Evolutionary conservation across 2,113 vertebrate genomes (phyloP).

Genomic region (Pongo pygmaeus): DNA sequence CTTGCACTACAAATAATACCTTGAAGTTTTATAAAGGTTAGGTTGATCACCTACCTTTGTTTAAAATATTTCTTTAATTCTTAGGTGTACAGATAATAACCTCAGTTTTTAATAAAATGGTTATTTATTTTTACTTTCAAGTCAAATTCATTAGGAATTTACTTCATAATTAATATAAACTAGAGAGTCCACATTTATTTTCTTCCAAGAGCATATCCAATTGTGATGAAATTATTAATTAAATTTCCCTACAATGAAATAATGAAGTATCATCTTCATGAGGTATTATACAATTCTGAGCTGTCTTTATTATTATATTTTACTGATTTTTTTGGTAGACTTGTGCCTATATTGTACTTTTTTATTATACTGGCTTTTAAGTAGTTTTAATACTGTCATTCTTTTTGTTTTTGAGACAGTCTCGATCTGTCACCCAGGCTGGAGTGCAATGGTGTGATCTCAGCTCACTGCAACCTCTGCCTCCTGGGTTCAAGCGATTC

Average conservation of each 20-base stretch:
- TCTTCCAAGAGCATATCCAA: not conserved
- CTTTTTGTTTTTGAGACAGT: too few relatives aligned
- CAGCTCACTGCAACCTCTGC: too few relatives aligned
- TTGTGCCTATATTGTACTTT: not conserved
- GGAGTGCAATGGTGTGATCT: too few relatives aligned
- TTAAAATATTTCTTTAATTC: constrained; percentile 6
- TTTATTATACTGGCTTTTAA: constrained; percentile 29
- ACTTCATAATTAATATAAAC: constrained; percentile 29
- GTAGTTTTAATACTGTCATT: not conserved
- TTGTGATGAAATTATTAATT: not conserved
- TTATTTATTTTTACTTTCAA: constrained; percentile 38
- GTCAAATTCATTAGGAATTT: not conserved
- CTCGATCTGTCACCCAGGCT: too few relatives aligned
- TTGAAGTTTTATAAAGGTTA: not conserved
- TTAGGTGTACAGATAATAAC: not conserved
- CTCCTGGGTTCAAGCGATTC: too few relatives aligned
- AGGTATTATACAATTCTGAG: not conserved
- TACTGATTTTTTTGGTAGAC: not conserved
- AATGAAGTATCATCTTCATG: not conserved
- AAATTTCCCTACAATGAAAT: not conserved
- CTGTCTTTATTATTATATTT: not conserved
- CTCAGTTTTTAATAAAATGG: not conserved
- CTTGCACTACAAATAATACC: not conserved
- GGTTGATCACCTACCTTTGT: not conserved
- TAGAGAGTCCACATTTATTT: not conserved